phyloP scores from a whole-genome alignment of 2,888 invertebrate genomes.

The Rhimphoctona megacephalus region DNA sequence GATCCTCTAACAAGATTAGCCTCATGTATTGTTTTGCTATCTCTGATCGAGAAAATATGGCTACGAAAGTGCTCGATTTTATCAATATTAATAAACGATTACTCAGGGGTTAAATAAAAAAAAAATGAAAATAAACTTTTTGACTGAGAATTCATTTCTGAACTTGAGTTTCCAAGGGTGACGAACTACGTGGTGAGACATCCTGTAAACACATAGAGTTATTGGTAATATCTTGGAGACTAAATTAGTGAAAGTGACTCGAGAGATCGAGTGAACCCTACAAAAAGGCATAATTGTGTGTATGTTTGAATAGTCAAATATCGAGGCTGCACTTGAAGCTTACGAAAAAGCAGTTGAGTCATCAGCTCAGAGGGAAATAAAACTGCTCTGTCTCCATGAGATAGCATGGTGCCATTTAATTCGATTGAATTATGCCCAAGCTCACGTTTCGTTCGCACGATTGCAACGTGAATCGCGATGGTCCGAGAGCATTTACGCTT shows the following conservation, averaged over 20 bases:
- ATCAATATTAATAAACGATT: not conserved
- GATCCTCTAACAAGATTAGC: too few relatives aligned
- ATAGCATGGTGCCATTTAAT: conserved; percentile 90
- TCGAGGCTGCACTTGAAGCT: conserved; percentile 86
- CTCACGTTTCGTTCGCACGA: conserved; percentile 86
- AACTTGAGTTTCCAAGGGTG: not conserved
- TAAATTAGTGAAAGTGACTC: conserved; percentile 2
- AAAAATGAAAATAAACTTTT: not conserved
- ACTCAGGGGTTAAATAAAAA: not conserved
- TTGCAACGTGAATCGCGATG: conserved; percentile 88
- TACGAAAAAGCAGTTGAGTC: conserved; percentile 87
- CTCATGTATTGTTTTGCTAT: not conserved
- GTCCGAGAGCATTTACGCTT: conserved; percentile 89
- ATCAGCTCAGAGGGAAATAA: conserved; percentile 88
- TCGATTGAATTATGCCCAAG: conserved; percentile 87
- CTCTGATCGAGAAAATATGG: too few relatives aligned
- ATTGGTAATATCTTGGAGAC: not conserved
- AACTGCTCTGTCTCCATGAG: conserved; percentile 88
- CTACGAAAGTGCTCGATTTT: not conserved
- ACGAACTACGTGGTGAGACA: not conserved
- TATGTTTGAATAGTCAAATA: conserved; percentile 85
- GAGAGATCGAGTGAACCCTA: not conserved
- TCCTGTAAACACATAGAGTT: not conserved
- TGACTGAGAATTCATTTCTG: not conserved
- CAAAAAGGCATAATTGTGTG: conserved; percentile 21